Percentiles rank a stretch among this genome's conserved stretches.
Evolutionary conservation across 2,113 vertebrate genomes (phyloP).

Genomic region (Dipodomys ordii): DNA sequence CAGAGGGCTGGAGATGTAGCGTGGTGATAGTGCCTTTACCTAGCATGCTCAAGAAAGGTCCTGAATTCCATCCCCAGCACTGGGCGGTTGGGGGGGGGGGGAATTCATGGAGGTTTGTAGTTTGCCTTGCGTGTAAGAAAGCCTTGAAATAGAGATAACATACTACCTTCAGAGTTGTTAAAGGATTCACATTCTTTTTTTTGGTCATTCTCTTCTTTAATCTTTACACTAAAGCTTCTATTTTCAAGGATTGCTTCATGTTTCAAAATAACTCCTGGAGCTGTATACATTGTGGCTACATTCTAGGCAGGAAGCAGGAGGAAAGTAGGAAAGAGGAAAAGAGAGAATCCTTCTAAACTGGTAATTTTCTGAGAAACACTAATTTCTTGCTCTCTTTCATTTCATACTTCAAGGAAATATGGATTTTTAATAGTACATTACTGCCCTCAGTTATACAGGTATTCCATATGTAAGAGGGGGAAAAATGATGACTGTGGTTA

Average conservation of each 20-base stretch:
- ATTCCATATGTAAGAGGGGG: neutral
- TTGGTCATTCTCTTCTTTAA: neutral
- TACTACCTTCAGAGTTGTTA: neutral
- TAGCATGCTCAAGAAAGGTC: neutral
- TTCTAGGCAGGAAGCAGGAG: neutral
- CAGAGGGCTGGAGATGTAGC: neutral
- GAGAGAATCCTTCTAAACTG: neutral
- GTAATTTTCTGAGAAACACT: neutral
- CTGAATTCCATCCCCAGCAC: neutral
- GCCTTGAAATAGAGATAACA: neutral
- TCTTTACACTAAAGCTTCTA: neutral
- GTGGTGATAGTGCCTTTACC: neutral
- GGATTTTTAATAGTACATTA: neutral
- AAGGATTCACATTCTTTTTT: neutral
- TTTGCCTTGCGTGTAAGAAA: neutral
- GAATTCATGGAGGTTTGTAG: neutral
- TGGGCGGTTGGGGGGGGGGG: too few relatives aligned
- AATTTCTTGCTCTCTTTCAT: neutral
- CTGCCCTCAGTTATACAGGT: too few relatives aligned
- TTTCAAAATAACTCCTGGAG: neutral
- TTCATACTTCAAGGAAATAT: neutral
- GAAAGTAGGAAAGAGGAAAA: neutral
- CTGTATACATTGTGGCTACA: neutral
- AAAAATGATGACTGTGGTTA: neutral
- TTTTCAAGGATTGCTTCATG: neutral